A percentile compares a stretch with the other conserved stretches of the same genome.
These are phyloP conservation scores for Schrankia costaestrigalis DNA, from an alignment of 2,888 invertebrate species.

Conservation along the genomic window DNA sequence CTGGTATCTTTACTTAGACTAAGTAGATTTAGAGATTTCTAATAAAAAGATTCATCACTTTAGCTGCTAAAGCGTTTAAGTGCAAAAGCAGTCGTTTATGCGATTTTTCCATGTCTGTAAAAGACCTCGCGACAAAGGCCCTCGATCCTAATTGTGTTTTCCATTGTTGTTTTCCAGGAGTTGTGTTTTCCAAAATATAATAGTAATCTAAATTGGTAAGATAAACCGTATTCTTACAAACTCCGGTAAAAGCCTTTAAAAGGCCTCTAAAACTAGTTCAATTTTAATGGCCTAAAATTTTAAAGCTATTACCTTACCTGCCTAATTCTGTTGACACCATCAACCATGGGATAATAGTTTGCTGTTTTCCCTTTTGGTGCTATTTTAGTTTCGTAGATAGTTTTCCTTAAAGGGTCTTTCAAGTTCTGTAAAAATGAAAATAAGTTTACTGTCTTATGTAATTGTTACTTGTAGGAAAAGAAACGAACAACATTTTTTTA, in stretches of 20 bases:
- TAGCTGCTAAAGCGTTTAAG: too few relatives aligned
- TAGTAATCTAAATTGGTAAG: too few relatives aligned
- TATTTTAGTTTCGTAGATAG: constrained; percentile 74
- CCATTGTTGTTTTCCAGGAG: too few relatives aligned
- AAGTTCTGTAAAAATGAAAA: constrained; percentile 52
- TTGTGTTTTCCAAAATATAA: too few relatives aligned
- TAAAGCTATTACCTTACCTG: constrained; percentile 35
- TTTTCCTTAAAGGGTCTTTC: constrained; percentile 69
- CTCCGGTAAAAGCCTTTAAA: neutral
- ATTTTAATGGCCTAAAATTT: neutral
- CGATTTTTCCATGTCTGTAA: too few relatives aligned
- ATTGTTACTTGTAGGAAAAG: neutral
- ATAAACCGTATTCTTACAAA: too few relatives aligned
- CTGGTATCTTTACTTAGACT: too few relatives aligned
- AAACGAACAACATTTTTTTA: neutral
- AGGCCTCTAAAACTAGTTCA: neutral
- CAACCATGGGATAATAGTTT: constrained; percentile 66
- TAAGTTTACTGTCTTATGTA: neutral
- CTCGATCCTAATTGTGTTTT: too few relatives aligned
- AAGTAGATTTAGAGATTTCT: too few relatives aligned
- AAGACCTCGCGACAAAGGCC: too few relatives aligned
- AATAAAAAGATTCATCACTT: too few relatives aligned
- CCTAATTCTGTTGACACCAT: constrained; percentile 68
- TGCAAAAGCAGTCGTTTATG: too few relatives aligned
- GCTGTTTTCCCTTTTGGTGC: constrained; percentile 68